Conservation (phyloP, 2,797 vertebrate genomes). For the Phalloptychus januarius region DNA sequence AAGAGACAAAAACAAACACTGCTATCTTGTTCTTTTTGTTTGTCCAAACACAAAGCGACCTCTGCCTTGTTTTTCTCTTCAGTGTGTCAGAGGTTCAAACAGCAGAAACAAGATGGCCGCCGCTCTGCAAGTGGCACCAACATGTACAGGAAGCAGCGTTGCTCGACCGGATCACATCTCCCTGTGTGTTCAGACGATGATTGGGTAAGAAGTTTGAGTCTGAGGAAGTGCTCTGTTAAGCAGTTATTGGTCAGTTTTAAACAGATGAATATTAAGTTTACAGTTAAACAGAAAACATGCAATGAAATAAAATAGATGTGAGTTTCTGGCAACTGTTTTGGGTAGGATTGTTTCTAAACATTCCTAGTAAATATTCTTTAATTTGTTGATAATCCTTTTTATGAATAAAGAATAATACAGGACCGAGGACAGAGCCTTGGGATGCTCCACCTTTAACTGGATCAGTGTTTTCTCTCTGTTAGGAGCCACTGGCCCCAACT, state of each 20-base stretch:
- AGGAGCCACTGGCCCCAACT: too few relatives aligned
- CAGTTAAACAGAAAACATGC: background rate
- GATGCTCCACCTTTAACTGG: background rate
- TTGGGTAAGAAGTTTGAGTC: conserved; percentile 60
- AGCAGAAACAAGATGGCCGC: conserved; percentile 26
- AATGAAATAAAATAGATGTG: background rate
- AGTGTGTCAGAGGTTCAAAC: conserved; percentile 59
- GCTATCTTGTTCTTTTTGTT: background rate
- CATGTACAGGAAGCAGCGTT: conserved; percentile 25
- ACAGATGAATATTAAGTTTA: background rate
- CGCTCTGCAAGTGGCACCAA: accelerated
- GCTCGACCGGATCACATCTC: conserved; percentile 1
- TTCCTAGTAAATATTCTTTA: background rate
- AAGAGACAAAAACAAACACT: conserved; percentile 1
- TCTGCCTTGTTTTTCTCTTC: background rate
- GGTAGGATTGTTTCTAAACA: background rate
- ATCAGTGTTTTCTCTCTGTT: background rate
- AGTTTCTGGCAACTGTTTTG: background rate
- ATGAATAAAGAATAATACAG: background rate
- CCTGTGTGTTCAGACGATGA: conserved; percentile 75
- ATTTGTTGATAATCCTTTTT: background rate
- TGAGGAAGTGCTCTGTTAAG: background rate
- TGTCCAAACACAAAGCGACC: conserved; percentile 12
- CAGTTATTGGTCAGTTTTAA: background rate
- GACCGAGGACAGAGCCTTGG: background rate